phyloP scores from a whole-genome alignment of 1,140 invertebrate species.

The Drosophila virilis region DNA sequence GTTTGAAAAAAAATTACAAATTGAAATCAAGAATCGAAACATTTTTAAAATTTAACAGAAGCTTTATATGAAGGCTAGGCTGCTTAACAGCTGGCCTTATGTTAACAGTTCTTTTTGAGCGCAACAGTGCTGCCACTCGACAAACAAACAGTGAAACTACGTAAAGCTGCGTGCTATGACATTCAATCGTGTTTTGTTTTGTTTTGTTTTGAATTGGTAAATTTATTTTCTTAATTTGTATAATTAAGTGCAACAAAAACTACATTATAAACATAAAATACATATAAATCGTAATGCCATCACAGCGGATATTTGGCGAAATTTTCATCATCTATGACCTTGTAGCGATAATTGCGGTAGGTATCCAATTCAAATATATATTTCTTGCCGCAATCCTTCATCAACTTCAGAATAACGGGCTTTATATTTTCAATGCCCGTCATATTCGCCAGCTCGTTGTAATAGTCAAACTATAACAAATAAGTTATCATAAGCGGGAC shows the following conservation, averaged over 20 bases:
- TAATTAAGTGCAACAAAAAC: slow-evolving; percentile 15
- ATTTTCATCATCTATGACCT: slow-evolving; percentile 88
- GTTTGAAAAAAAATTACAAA: too few species aligned
- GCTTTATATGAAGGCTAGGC: too few species aligned
- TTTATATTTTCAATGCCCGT: slow-evolving; percentile 87
- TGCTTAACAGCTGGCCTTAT: background rate
- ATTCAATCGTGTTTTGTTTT: background rate
- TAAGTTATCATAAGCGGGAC: background rate
- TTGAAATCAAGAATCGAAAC: too few species aligned
- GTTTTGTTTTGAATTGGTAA: background rate
- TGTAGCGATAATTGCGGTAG: slow-evolving; percentile 88
- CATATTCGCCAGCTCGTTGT: slow-evolving; percentile 88
- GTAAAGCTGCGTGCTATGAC: slow-evolving; percentile 18
- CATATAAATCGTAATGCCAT: background rate
- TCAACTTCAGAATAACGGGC: slow-evolving; percentile 88
- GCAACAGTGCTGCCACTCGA: slow-evolving; percentile 9
- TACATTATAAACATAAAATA: slow-evolving; percentile 10
- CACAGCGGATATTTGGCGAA: slow-evolving; percentile 65
- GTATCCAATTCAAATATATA: slow-evolving; percentile 88
- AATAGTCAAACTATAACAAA: slow-evolving; percentile 87
- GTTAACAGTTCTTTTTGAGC: slow-evolving; percentile 5
- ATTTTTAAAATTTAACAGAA: background rate
- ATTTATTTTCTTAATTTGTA: slow-evolving; percentile 13
- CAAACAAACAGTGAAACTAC: background rate
- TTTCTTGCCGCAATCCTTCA: slow-evolving; percentile 88